Conservation (phyloP, 2,888 invertebrate genomes). For the Agapostemon virescens region DNA sequence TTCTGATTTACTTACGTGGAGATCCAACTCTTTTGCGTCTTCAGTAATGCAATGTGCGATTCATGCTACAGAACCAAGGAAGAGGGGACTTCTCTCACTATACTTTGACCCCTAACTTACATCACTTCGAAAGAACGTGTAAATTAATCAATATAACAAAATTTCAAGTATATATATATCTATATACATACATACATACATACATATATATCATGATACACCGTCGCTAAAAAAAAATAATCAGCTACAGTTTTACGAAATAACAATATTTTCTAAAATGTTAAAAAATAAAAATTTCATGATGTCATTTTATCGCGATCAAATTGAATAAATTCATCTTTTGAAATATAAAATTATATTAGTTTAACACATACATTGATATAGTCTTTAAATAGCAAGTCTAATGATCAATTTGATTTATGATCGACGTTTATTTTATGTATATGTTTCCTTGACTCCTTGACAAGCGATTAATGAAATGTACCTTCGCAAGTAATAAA, state of each 20-base stretch:
- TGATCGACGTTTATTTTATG: background rate
- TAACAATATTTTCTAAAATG: background rate
- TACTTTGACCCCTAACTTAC: background rate
- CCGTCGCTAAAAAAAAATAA: background rate
- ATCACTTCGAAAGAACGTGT: background rate
- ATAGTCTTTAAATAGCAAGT: conserved; percentile 16
- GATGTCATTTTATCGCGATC: background rate
- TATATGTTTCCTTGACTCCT: background rate
- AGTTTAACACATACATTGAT: background rate
- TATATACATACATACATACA: no score
- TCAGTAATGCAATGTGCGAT: no score
- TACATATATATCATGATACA: background rate
- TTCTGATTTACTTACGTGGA: background rate
- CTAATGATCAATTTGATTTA: conserved; percentile 7
- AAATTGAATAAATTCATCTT: background rate
- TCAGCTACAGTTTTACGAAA: background rate
- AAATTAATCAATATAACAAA: background rate
- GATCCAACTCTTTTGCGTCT: no score
- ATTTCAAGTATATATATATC: background rate
- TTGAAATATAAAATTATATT: background rate
- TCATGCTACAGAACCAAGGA: background rate
- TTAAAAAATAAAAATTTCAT: background rate
- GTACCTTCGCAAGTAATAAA: conserved; percentile 62
- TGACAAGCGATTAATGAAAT: conserved; percentile 15
- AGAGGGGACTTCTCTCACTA: background rate